Evolutionary conservation across 2,888 invertebrate genomes (phyloP).

Genomic region (Trichopria drosophilae): DNA sequence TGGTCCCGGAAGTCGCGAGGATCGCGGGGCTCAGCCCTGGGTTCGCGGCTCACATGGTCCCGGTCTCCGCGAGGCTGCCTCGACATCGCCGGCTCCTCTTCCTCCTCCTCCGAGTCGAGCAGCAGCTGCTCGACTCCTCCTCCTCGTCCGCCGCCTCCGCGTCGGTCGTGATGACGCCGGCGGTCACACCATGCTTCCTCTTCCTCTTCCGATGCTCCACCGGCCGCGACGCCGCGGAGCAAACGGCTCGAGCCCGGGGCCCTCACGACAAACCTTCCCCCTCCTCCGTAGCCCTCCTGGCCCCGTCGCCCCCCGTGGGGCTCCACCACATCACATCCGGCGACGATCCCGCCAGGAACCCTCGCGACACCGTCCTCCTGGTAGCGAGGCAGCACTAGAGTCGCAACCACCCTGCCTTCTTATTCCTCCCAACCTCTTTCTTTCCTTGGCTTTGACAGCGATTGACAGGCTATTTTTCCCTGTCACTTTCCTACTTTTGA

Average conservation of each 20-base stretch:
- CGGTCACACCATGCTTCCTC: constrained; percentile 56
- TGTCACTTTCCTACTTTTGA: not conserved
- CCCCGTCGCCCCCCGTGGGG: constrained; percentile 46
- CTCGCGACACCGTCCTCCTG: constrained; percentile 46
- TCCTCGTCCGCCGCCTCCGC: constrained; percentile 39
- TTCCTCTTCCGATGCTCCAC: constrained; percentile 52
- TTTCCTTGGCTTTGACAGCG: constrained; percentile 1
- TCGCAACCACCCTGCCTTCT: constrained; percentile 33
- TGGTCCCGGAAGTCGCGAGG: constrained; percentile 44
- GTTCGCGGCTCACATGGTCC: constrained; percentile 46
- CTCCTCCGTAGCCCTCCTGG: constrained; percentile 42
- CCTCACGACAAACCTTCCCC: constrained; percentile 51
- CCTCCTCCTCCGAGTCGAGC: constrained; percentile 58
- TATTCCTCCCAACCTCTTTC: constrained; percentile 3
- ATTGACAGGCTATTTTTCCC: not conserved
- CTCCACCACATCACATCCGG: constrained; percentile 56
- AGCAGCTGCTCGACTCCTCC: constrained; percentile 51
- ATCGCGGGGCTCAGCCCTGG: constrained; percentile 30
- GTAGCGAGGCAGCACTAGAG: constrained; percentile 39
- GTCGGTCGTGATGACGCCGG: constrained; percentile 51
- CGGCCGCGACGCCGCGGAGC: constrained; percentile 62
- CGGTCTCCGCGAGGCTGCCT: constrained; percentile 50
- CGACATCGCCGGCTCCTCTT: constrained; percentile 53
- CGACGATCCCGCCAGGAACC: constrained; percentile 45
- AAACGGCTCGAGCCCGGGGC: constrained; percentile 49